Evolutionary conservation across 2,888 invertebrate genomes (phyloP).

Genomic region (Taenaris catops): DNA sequence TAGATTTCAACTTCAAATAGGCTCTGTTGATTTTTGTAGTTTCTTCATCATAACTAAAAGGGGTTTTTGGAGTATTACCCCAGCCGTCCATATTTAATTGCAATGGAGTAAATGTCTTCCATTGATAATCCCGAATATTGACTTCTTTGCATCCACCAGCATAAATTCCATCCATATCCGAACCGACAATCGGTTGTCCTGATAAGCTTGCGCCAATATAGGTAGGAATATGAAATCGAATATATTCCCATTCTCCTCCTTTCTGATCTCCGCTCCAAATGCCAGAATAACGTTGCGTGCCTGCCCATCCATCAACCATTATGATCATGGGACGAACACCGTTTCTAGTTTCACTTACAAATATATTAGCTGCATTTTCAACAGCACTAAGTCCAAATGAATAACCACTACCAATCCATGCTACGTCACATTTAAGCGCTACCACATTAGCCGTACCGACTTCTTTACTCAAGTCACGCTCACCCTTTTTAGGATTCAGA

Average conservation of each 20-base stretch:
- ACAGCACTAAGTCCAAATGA: constrained; percentile 62
- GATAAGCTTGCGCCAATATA: constrained; percentile 64
- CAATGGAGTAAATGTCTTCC: constrained; percentile 68
- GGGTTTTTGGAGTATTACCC: constrained; percentile 57
- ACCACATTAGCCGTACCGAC: constrained; percentile 51
- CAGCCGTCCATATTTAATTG: constrained; percentile 73
- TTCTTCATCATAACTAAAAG: constrained; percentile 55
- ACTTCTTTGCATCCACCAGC: constrained; percentile 49
- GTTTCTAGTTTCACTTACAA: constrained; percentile 37
- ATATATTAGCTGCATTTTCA: constrained; percentile 52
- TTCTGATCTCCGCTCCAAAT: constrained; percentile 68
- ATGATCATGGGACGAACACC: constrained; percentile 51
- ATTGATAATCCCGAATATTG: constrained; percentile 65
- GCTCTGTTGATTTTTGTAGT: constrained; percentile 57
- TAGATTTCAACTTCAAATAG: constrained; percentile 64
- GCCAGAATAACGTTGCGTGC: constrained; percentile 61
- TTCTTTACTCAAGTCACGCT: constrained; percentile 61
- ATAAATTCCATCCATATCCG: constrained; percentile 70
- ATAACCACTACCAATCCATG: constrained; percentile 66
- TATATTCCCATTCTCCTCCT: constrained; percentile 71
- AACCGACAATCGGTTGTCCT: constrained; percentile 61
- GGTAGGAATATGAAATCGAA: constrained; percentile 68
- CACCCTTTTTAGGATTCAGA: constrained; percentile 59
- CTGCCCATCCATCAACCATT: constrained; percentile 71
- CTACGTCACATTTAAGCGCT: constrained; percentile 68